These are phyloP conservation scores for Chaenocephalus aceratus DNA, from an alignment of 2,113 vertebrate species.

Conservation along the genomic window DNA sequence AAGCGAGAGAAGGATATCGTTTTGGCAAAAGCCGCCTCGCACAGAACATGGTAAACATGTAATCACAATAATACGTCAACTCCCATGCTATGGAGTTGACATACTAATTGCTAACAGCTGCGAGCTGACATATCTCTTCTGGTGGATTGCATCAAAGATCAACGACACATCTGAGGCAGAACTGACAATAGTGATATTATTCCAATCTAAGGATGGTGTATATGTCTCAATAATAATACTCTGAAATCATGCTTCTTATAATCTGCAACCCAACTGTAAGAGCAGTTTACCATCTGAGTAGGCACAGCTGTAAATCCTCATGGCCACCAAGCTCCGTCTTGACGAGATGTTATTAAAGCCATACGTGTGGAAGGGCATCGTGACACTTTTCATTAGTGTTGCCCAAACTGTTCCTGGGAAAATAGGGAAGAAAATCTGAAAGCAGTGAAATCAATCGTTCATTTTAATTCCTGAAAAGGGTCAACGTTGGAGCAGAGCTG, in stretches of 20 bases:
- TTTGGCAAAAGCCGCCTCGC: slow-evolving; percentile 40
- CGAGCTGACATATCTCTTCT: neutral
- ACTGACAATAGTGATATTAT: neutral
- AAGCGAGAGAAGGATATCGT: slow-evolving; percentile 12
- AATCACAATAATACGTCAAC: slow-evolving; percentile 63
- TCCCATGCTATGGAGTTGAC: slow-evolving; percentile 52
- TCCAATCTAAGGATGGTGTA: neutral
- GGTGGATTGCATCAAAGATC: slow-evolving; percentile 19
- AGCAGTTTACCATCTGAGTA: neutral
- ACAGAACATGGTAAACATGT: slow-evolving; percentile 62
- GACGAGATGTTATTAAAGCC: slow-evolving; percentile 60
- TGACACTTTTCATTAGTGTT: slow-evolving; percentile 52
- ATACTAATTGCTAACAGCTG: slow-evolving; percentile 61
- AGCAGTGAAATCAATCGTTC: slow-evolving; percentile 44
- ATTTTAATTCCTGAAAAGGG: slow-evolving; percentile 36
- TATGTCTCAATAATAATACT: slow-evolving; percentile 3
- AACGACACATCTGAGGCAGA: slow-evolving; percentile 5
- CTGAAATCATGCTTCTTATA: neutral
- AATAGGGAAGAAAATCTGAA: slow-evolving; percentile 41
- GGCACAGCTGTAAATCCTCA: slow-evolving; percentile 44
- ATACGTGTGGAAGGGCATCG: slow-evolving; percentile 27
- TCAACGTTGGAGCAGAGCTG: slow-evolving; percentile 43
- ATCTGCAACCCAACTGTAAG: slow-evolving; percentile 7
- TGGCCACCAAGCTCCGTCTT: slow-evolving; percentile 35
- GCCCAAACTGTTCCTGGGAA: slow-evolving; percentile 12